These are phyloP conservation scores for Anthophora plumipes DNA, from an alignment of 2,888 invertebrate genomes.

Conservation along the genomic window DNA sequence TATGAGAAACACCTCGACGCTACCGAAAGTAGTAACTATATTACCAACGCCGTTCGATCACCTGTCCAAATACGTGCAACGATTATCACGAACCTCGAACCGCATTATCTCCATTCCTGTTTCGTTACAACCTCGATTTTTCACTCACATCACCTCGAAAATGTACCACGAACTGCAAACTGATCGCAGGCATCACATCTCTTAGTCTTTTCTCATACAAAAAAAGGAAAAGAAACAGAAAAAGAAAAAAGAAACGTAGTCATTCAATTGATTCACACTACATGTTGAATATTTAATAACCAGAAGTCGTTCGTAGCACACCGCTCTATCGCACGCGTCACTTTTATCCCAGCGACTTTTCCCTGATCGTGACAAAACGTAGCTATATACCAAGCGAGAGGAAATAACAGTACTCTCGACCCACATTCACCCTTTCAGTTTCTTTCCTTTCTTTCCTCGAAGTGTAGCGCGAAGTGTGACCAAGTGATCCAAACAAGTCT, in stretches of 20 bases:
- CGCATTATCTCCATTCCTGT: not conserved
- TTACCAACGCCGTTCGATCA: conserved; percentile 60
- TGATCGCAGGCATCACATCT: conserved; percentile 1
- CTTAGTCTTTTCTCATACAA: conserved; percentile 15
- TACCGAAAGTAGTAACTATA: conserved; percentile 66
- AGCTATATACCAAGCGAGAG: not conserved
- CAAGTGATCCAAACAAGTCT: not conserved
- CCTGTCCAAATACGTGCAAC: conserved; percentile 26
- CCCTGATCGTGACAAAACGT: not conserved
- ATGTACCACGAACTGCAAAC: not conserved
- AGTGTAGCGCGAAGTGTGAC: not conserved
- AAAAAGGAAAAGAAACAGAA: too few species aligned
- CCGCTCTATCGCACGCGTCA: not conserved
- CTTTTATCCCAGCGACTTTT: not conserved
- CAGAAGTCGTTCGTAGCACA: not conserved
- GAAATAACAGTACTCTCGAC: not conserved
- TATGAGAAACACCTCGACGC: conserved; percentile 63
- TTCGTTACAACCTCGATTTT: not conserved
- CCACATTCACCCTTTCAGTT: not conserved
- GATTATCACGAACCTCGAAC: conserved; percentile 14
- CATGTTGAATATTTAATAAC: not conserved
- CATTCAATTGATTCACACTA: not conserved
- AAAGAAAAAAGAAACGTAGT: too few species aligned
- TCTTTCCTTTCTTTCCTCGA: not conserved
- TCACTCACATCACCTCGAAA: not conserved